Conservation (phyloP, 2,888 invertebrate genomes). For the Tigriopus californicus region DNA sequence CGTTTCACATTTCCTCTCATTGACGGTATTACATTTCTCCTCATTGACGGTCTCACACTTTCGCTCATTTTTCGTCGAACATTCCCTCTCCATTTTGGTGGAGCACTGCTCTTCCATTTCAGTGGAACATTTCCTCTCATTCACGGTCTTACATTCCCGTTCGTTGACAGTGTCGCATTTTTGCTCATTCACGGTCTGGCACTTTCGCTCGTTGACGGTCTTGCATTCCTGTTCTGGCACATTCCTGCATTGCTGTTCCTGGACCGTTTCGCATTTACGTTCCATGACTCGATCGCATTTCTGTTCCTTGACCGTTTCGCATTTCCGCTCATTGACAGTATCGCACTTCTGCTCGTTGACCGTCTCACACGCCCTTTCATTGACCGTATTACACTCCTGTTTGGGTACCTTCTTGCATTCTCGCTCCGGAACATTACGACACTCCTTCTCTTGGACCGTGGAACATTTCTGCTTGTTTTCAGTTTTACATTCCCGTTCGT, state of each 20-base stretch:
- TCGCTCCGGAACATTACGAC: conserved; percentile 6
- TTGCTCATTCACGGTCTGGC: conserved; percentile 3
- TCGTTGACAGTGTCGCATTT: conserved; percentile 5
- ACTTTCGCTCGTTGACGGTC: conserved; percentile 6
- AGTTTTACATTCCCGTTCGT: conserved; percentile 6
- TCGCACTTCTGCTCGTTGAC: conserved; percentile 7
- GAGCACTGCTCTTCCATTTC: neutral
- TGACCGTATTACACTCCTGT: conserved; percentile 8
- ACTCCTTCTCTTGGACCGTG: conserved; percentile 11
- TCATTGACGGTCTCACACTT: neutral
- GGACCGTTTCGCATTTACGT: neutral
- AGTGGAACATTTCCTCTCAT: neutral
- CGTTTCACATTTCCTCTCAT: conserved; percentile 9
- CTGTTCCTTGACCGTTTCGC: conserved; percentile 11
- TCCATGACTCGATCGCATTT: conserved; percentile 7
- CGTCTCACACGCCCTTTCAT: neutral
- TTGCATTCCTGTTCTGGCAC: conserved; percentile 9
- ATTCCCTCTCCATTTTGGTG: neutral
- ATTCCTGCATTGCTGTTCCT: neutral
- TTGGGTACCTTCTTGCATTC: conserved; percentile 5
- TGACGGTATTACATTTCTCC: conserved; percentile 4
- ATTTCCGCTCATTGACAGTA: conserved; percentile 1
- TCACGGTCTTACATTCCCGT: neutral
- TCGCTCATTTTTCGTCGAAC: neutral
- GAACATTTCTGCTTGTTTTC: conserved; percentile 4